Evolutionary conservation across 2,888 invertebrate genomes (phyloP).

Genomic region (Cabera pusaria): DNA sequence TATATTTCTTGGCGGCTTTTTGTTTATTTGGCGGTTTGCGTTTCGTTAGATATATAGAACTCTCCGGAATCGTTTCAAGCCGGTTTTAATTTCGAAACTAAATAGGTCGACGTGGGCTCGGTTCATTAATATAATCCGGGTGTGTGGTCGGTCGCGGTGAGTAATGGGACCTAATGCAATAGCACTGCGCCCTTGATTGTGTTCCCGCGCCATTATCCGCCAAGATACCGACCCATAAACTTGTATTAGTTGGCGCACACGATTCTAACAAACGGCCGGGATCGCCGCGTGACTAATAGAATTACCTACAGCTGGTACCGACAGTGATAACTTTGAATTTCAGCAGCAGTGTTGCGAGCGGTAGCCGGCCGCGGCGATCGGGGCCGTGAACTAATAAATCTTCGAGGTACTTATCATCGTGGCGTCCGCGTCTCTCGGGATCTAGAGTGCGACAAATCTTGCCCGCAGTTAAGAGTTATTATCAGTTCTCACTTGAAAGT

Average conservation of each 20-base stretch:
- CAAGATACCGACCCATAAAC: slow-evolving; percentile 36
- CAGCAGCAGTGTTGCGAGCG: slow-evolving; percentile 14
- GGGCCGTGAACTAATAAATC: slow-evolving; percentile 27
- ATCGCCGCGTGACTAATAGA: slow-evolving; percentile 32
- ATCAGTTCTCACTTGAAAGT: slow-evolving; percentile 30
- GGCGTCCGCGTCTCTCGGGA: slow-evolving; percentile 3
- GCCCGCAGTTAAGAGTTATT: slow-evolving; percentile 32
- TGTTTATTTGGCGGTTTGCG: slow-evolving; percentile 23
- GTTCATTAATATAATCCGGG: slow-evolving; percentile 8
- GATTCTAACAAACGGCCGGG: slow-evolving; percentile 25
- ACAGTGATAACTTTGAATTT: slow-evolving; percentile 34
- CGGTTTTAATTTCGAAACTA: slow-evolving; percentile 7
- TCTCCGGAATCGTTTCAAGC: too few species aligned
- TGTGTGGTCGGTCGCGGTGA: slow-evolving; percentile 1
- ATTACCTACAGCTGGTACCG: slow-evolving; percentile 35
- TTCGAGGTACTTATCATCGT: slow-evolving; percentile 30
- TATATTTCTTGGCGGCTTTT: slow-evolving; percentile 12
- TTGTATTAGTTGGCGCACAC: slow-evolving; percentile 34
- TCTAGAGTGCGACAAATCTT: slow-evolving; percentile 7
- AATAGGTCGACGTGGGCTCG: slow-evolving; percentile 12
- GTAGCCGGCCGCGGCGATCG: neutral
- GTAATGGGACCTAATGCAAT: slow-evolving; percentile 48
- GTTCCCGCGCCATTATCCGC: slow-evolving; percentile 44
- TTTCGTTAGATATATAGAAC: slow-evolving; percentile 12
- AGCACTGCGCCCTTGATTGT: slow-evolving; percentile 44